These are phyloP conservation scores for Artemia sinica DNA, from an alignment of 2,888 invertebrate species.

Conservation along the genomic window DNA sequence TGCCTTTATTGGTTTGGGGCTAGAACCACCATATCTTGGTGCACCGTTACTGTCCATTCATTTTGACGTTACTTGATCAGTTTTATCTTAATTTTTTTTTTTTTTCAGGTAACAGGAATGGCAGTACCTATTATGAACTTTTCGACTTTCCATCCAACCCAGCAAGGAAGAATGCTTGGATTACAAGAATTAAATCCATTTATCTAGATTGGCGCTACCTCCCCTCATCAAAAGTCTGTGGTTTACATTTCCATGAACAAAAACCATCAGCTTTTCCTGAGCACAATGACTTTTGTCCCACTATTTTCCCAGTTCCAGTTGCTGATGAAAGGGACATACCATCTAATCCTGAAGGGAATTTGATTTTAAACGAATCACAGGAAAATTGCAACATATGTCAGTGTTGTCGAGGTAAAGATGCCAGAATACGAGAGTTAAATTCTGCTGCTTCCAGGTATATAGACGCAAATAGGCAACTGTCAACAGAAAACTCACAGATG, in stretches of 20 bases:
- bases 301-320: slow-evolving; percentile 3
- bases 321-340: not conserved
- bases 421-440: not conserved
- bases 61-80: no score
- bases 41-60: no score
- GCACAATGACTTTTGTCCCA: slow-evolving; percentile 1
- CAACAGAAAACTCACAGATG: not conserved
- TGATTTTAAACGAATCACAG: not conserved
- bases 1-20: no score
- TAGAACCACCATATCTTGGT: no score
- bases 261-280: slow-evolving; percentile 8
- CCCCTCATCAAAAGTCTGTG: not conserved
- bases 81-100: no score
- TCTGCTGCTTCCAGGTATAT: not conserved
- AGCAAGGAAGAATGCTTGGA: not conserved
- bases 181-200: slow-evolving; percentile 4
- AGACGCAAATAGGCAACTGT: not conserved
- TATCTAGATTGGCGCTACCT: not conserved
- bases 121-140: not conserved
- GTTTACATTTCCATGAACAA: not conserved
- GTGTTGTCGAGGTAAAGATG: not conserved
- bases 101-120: no score
- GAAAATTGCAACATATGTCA: not conserved
- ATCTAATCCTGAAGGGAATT: not conserved
- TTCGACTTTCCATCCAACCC: not conserved